These are phyloP conservation scores for Tenthredo scrophulariae DNA, from an alignment of 2,888 invertebrate genomes.

Conservation along the genomic window DNA sequence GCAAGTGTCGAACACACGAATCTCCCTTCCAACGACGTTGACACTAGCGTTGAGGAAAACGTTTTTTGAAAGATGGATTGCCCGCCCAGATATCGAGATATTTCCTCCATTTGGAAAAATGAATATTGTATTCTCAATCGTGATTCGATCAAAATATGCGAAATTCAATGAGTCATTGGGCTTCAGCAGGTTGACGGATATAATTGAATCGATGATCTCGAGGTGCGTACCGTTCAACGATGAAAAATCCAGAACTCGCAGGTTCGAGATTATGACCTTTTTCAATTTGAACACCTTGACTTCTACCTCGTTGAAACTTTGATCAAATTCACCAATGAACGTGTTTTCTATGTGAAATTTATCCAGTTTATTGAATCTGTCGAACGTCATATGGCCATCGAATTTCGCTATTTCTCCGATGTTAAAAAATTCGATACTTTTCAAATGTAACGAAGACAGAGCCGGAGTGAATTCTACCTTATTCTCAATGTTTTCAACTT, in stretches of 20 bases:
- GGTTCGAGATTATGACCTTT: constrained; percentile 66
- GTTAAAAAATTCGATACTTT: constrained; percentile 61
- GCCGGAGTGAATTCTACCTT: constrained; percentile 62
- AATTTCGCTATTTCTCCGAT: constrained; percentile 64
- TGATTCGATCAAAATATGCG: constrained; percentile 63
- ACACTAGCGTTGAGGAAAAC: constrained; percentile 67
- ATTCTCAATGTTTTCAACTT: constrained; percentile 66
- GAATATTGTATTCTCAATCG: constrained; percentile 62
- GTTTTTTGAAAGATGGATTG: constrained; percentile 61
- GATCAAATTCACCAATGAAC: constrained; percentile 65
- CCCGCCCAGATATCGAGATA: constrained; percentile 55
- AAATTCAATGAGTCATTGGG: constrained; percentile 64
- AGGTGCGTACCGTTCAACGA: constrained; percentile 62
- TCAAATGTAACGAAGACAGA: constrained; percentile 58
- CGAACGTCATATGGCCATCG: constrained; percentile 34
- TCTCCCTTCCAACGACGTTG: constrained; percentile 63
- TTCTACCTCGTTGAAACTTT: constrained; percentile 62
- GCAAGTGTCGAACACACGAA: constrained; percentile 65
- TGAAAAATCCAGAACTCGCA: constrained; percentile 58
- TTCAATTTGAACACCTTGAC: constrained; percentile 62
- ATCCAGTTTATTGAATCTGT: constrained; percentile 59
- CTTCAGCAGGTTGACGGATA: constrained; percentile 55
- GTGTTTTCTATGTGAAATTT: constrained; percentile 64
- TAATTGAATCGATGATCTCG: constrained; percentile 63
- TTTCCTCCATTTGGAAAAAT: constrained; percentile 64